Percentiles rank a stretch among this genome's conserved stretches.
Conservation (phyloP, 2,797 vertebrate species). For the Perdix hodgsoniae region DNA sequence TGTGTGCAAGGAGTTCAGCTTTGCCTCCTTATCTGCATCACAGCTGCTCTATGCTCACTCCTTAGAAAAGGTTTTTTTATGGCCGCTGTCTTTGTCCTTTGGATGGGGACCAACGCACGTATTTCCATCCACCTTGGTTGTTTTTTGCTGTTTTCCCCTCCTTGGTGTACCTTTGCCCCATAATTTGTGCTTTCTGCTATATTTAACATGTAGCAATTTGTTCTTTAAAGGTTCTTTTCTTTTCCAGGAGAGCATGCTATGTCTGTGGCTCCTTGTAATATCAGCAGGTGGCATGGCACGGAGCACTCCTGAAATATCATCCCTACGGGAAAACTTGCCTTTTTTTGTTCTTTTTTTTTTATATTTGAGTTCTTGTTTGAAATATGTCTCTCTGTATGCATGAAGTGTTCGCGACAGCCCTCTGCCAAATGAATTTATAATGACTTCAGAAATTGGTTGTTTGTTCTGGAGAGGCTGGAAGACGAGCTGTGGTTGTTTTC, state of each 20-base stretch:
- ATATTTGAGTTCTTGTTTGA: neutral
- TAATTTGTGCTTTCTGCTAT: neutral
- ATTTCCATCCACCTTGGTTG: neutral
- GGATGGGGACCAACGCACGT: neutral
- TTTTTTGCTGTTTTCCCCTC: neutral
- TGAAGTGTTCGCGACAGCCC: neutral
- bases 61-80: neutral
- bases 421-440: neutral
- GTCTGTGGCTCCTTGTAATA: neutral
- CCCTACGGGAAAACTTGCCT: neutral
- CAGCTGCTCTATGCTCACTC: neutral
- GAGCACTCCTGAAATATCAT: neutral
- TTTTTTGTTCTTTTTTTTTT: neutral
- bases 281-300: neutral
- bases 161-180: neutral
- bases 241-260: neutral
- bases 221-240: neutral
- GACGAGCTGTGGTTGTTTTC: neutral
- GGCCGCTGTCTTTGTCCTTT: neutral
- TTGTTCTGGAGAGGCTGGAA: neutral
- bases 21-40: neutral
- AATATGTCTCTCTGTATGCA: neutral
- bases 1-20: neutral
- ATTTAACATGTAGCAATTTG: neutral
- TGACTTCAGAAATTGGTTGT: neutral